These are phyloP conservation scores for Achlya flavicornis DNA, from an alignment of 2,888 invertebrate species.

Conservation along the genomic window DNA sequence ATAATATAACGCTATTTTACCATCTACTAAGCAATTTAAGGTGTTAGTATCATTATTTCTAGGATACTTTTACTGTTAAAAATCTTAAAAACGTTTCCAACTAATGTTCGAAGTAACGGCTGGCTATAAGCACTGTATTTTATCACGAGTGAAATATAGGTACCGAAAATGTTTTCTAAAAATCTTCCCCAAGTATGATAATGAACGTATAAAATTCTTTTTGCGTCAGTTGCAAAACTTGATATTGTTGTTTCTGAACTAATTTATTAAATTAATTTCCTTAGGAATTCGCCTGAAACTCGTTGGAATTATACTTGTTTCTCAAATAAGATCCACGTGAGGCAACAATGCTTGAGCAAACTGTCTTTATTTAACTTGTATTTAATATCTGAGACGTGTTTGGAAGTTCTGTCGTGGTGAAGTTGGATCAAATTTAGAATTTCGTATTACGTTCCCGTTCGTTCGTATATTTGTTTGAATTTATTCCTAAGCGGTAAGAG, in stretches of 20 bases:
- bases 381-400: constrained; percentile 78
- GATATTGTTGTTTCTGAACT: constrained; percentile 55
- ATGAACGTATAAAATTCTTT: constrained; percentile 53
- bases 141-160: constrained; percentile 1
- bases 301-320: constrained; percentile 71
- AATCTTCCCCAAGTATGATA: constrained; percentile 30
- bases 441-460: constrained; percentile 61
- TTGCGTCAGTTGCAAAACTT: constrained; percentile 52
- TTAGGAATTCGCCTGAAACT: constrained; percentile 60
- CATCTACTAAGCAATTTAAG: too few relatives aligned
- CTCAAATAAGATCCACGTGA: constrained; percentile 67
- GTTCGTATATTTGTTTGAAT: constrained; percentile 54
- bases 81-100: not conserved
- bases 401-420: constrained; percentile 55
- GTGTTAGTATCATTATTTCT: too few relatives aligned
- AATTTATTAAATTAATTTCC: constrained; percentile 74
- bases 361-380: constrained; percentile 77
- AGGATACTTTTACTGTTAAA: not conserved
- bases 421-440: constrained; percentile 66
- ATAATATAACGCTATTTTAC: too few relatives aligned
- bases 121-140: constrained; percentile 1
- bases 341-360: constrained; percentile 65
- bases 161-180: constrained; percentile 9
- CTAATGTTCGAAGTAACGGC: not conserved
- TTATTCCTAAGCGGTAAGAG: constrained; percentile 37